Percentiles rank a stretch among this genome's conserved stretches.
These are phyloP conservation scores for Caenorhabditis sp. DNA, from an alignment of 2,888 invertebrate species.

Conservation along the genomic window DNA sequence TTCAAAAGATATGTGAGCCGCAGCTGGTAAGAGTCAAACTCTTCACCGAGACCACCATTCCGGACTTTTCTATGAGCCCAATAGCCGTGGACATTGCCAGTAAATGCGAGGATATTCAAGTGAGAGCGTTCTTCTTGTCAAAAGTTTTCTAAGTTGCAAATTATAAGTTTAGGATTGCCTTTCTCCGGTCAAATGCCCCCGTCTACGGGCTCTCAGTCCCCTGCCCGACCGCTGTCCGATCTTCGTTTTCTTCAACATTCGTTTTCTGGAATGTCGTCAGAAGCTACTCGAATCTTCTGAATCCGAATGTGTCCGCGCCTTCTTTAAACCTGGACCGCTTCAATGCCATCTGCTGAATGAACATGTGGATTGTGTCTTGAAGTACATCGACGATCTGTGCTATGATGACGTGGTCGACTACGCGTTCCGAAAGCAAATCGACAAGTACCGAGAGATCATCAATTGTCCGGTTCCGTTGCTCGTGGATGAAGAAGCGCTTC, in stretches of 20 bases:
- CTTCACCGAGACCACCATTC: background rate
- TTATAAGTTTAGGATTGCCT: conserved; percentile 1
- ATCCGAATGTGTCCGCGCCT: background rate
- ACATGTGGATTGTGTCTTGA: background rate
- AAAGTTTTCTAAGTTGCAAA: background rate
- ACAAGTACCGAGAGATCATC: background rate
- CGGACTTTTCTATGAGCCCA: conserved; percentile 2
- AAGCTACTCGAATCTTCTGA: background rate
- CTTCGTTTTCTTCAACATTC: conserved; percentile 1
- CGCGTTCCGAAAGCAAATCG: background rate
- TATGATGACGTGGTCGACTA: background rate
- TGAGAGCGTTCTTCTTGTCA: background rate
- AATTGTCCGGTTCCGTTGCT: background rate
- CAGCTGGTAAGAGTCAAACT: background rate
- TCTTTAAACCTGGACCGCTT: background rate
- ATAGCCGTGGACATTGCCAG: conserved; percentile 3
- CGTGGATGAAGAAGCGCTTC: background rate
- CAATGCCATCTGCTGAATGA: background rate
- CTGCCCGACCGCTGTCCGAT: background rate
- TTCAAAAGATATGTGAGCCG: background rate
- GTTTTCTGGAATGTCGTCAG: background rate
- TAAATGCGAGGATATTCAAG: conserved; percentile 1
- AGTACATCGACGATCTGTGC: background rate
- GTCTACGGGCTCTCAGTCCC: background rate
- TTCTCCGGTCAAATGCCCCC: conserved; percentile 1